A percentile compares a stretch with the other conserved stretches of the same genome.
Conservation (phyloP, 1,140 invertebrate species). For the Metopolophium dirhodum region DNA sequence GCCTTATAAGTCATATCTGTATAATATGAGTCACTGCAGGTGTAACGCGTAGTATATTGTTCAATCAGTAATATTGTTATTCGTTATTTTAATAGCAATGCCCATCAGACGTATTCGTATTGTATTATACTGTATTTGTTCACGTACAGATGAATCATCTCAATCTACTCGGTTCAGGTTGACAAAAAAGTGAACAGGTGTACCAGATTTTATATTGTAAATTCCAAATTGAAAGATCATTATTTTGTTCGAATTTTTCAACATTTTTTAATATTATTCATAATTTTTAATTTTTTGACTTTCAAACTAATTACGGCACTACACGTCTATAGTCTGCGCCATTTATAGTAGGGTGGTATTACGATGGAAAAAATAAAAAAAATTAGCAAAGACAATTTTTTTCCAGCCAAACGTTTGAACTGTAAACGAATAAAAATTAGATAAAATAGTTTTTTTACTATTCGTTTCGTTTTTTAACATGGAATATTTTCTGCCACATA, state of each 20-base stretch:
- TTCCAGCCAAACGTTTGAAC: too few species aligned
- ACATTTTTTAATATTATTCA: too few species aligned
- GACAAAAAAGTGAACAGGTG: background rate
- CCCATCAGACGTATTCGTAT: too few species aligned
- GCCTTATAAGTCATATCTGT: background rate
- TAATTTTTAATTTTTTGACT: background rate
- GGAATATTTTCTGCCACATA: too few species aligned
- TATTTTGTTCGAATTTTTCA: too few species aligned
- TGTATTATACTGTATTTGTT: background rate
- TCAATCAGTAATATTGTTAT: too few species aligned
- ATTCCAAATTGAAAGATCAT: too few species aligned
- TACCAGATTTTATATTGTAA: background rate
- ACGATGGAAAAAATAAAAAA: background rate
- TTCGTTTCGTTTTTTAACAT: background rate
- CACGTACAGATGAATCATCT: background rate
- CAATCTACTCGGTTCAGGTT: background rate
- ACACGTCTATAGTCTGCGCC: accelerated
- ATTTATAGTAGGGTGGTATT: background rate
- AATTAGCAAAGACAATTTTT: too few species aligned
- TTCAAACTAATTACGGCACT: background rate
- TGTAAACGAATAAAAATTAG: too few species aligned
- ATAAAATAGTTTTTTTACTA: background rate
- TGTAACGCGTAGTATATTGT: too few species aligned
- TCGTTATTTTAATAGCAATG: too few species aligned
- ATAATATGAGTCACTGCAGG: background rate